Evolutionary conservation across 2,797 vertebrate genomes (phyloP), one percentile per base, ranked within the genome.

Genomic region (Brachyrhaphis roseni): DNA sequence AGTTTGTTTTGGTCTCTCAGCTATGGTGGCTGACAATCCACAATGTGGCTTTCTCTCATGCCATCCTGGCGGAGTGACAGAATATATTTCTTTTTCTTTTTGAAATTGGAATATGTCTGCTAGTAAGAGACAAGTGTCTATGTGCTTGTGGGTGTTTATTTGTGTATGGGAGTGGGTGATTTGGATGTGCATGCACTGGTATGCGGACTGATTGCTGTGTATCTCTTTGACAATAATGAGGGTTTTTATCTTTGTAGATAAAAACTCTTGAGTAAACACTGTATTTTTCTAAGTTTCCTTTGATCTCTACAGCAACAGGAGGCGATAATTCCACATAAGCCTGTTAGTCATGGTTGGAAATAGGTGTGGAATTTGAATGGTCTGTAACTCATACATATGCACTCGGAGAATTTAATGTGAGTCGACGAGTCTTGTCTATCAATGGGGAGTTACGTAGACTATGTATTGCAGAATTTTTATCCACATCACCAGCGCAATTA

Each of bases 291-390:
- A 55, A 79, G 71, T 84, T 89, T 83, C 86, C 87, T 94, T 93
- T 95, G 91, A 94, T 92, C 82, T 88, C 84, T 80, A 78, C 83
- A 79, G 88, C 90, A 94, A 94, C 88, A 89, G 86, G 78, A 88
- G 86, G 90, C 89, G 92, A 86, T 90, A 88, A 95, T 91, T 93
- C 88, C 90, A 85, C 91, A 90, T 89, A 89, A 93, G 87, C 89
- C 88, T 82, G 90, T 93, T 91, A 92, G 93, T 91, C 91, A 92
- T 82, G 89, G 87, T 92, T 86, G 91, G 86, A 87, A 81, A 86
- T 88, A 90, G 84, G 88, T 94, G 89, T 91, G 93, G 93, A 94
- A 94, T 95, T 91, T 86, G 75, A 43, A 90, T 83, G 82, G 80
- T 90, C 85, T 87, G 82, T 93, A 93, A 91, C 86, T 91, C 84